phyloP scores from a whole-genome alignment of 2,797 vertebrate genomes.

The Anisognathus igniventris region DNA sequence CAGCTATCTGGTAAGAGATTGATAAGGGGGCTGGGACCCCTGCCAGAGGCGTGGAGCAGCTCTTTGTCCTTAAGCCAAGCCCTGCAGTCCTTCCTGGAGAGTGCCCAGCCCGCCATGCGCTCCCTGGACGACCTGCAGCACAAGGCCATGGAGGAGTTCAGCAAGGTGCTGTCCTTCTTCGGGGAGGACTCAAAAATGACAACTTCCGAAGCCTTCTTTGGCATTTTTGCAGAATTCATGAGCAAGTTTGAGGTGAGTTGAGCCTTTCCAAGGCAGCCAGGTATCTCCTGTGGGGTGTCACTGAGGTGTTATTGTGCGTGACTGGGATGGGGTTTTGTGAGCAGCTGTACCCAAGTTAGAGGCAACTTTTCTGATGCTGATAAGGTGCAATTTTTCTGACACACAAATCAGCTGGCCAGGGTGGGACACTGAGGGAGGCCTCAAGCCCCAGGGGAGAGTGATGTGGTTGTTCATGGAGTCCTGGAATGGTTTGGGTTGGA shows the following conservation, averaged over 20 bases:
- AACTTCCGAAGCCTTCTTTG: constrained; percentile 91
- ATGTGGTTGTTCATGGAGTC: background rate
- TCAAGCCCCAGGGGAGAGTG: background rate
- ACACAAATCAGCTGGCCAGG: rapidly evolving
- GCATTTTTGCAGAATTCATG: constrained; percentile 94
- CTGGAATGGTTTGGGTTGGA: background rate
- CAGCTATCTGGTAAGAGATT: too few species aligned
- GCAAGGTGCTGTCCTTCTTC: constrained; percentile 88
- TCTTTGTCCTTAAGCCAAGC: constrained; percentile 51
- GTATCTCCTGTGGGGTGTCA: background rate
- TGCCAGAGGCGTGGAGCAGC: rapidly evolving
- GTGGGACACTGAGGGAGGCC: background rate
- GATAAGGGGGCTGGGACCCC: background rate
- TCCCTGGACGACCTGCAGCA: constrained; percentile 90
- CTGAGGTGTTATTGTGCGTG: background rate
- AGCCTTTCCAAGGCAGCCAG: background rate
- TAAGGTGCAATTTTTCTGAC: background rate
- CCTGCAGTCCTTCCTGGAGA: constrained; percentile 89
- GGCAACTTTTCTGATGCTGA: background rate
- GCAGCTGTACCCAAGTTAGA: background rate
- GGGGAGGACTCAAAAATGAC: constrained; percentile 91
- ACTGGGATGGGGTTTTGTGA: background rate
- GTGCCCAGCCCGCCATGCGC: constrained; percentile 87
- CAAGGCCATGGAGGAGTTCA: constrained; percentile 89
- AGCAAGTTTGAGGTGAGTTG: constrained; percentile 93